Conservation (phyloP, 2,888 invertebrate species). For the Limenitis camilla region DNA sequence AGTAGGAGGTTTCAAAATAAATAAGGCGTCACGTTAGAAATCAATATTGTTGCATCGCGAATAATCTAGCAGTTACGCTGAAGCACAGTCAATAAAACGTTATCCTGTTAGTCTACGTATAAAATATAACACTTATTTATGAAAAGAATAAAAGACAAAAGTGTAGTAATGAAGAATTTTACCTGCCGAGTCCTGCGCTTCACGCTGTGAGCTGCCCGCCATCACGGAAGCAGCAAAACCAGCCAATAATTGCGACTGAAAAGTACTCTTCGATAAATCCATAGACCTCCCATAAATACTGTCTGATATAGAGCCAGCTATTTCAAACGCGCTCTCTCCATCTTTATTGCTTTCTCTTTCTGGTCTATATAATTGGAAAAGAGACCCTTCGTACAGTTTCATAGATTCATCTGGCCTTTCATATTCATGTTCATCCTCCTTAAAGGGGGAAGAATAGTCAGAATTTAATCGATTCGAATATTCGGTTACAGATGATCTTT, state of each 20-base stretch:
- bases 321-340: slow-evolving; percentile 43
- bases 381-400: slow-evolving; percentile 56
- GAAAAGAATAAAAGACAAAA: neutral
- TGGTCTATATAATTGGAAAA: slow-evolving; percentile 59
- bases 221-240: slow-evolving; percentile 63
- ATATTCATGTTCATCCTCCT: slow-evolving; percentile 57
- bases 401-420: slow-evolving; percentile 49
- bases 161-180: slow-evolving; percentile 14
- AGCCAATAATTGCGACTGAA: slow-evolving; percentile 62
- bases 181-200: slow-evolving; percentile 55
- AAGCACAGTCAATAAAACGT: too few species aligned
- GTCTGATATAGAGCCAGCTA: slow-evolving; percentile 46
- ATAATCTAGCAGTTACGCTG: too few species aligned
- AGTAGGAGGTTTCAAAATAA: too few species aligned
- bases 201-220: slow-evolving; percentile 56
- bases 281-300: slow-evolving; percentile 61
- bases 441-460: slow-evolving; percentile 54
- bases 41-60: too few species aligned
- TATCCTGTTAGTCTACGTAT: too few species aligned
- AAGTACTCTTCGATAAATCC: slow-evolving; percentile 59
- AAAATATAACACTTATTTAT: too few species aligned
- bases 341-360: slow-evolving; percentile 51
- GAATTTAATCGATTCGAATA: slow-evolving; percentile 48
- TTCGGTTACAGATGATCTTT: slow-evolving; percentile 46
- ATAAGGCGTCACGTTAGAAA: too few species aligned